Conservation (phyloP, 2,888 invertebrate species). For the Nymphalis c-album region DNA sequence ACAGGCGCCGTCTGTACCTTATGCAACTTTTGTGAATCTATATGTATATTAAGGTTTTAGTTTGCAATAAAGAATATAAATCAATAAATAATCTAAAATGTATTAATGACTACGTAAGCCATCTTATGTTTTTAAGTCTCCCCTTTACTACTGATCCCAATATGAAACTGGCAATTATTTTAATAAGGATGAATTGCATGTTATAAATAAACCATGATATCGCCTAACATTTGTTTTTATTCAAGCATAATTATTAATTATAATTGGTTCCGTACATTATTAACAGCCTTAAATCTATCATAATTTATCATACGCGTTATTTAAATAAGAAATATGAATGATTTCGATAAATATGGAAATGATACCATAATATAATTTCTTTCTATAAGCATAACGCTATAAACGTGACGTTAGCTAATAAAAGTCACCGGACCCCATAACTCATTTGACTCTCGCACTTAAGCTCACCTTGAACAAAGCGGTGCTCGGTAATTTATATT, state of each 20-base stretch:
- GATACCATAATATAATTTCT: not conserved
- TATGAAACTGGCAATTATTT: too few species aligned
- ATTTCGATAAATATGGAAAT: not conserved
- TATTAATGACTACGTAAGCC: too few species aligned
- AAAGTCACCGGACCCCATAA: constrained; percentile 30
- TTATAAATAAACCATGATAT: too few species aligned
- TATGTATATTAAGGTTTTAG: too few species aligned
- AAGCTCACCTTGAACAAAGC: constrained; percentile 49
- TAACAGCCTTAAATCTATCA: not conserved
- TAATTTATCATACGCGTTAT: not conserved
- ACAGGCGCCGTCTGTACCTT: too few species aligned
- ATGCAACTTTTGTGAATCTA: too few species aligned
- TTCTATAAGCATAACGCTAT: constrained; percentile 10
- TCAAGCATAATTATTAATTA: not conserved
- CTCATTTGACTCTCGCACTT: constrained; percentile 38
- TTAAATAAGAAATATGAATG: not conserved
- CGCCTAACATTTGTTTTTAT: not conserved
- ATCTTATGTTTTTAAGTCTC: too few species aligned
- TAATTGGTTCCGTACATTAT: not conserved
- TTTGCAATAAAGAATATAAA: too few species aligned
- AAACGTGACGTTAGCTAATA: constrained; percentile 24
- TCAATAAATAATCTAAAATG: too few species aligned
- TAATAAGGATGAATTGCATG: too few species aligned
- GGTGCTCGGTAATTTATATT: constrained; percentile 58
- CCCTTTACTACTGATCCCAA: too few species aligned